A percentile compares a stretch with the other conserved stretches of the same genome.
These are phyloP conservation scores for Bombus turneri DNA, from an alignment of 1,140 invertebrate genomes.

Conservation along the genomic window DNA sequence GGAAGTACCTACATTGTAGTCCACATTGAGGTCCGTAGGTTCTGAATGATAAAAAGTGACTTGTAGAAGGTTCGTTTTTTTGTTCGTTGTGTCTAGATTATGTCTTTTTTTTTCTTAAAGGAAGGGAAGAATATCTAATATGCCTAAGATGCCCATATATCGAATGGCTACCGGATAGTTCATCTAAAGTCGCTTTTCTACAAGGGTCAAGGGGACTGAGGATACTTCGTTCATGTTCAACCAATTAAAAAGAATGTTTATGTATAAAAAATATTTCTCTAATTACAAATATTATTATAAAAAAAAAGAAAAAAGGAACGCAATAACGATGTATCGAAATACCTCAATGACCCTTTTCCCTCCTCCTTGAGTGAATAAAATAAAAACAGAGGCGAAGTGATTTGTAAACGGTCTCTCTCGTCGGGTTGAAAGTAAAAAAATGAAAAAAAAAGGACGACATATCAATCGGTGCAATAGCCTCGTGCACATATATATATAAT, in stretches of 20 bases:
- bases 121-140: constrained; percentile 39
- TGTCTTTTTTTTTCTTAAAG: not conserved
- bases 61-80: constrained; percentile 57
- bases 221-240: not conserved
- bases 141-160: constrained; percentile 36
- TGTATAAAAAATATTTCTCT: not conserved
- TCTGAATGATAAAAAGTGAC: constrained; percentile 79
- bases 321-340: constrained; percentile 29
- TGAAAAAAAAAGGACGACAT: constrained; percentile 42
- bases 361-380: constrained; percentile 58
- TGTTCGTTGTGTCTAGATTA: constrained; percentile 26
- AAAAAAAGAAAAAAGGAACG: not conserved
- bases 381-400: constrained; percentile 54
- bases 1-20: constrained; percentile 76
- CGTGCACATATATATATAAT: constrained; percentile 59
- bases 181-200: constrained; percentile 40
- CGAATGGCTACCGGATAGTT: constrained; percentile 29
- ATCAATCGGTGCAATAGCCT: constrained; percentile 65
- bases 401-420: constrained; percentile 52
- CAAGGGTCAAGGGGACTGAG: constrained; percentile 53
- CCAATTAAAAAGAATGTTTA: constrained; percentile 15
- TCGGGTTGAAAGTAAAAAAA: constrained; percentile 10
- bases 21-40: constrained; percentile 76
- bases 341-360: constrained; percentile 66
- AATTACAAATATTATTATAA: not conserved